Base-by-base conservation (phyloP, 2,888 invertebrate genomes). In the Microlaimidae sp. region DNA sequence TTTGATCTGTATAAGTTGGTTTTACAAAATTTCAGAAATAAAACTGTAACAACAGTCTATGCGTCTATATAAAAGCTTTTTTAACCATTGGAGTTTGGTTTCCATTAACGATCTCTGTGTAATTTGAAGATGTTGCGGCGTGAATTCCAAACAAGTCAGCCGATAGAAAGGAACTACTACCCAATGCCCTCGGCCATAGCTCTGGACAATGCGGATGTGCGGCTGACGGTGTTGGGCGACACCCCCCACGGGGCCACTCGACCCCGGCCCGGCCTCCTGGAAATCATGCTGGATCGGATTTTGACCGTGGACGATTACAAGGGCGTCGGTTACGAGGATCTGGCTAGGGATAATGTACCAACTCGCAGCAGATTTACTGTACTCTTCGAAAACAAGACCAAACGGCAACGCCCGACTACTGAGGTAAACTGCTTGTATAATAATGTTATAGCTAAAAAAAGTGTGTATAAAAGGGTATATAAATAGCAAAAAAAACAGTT, bases 251-350 rank as follows among this genome's bases (percentile, higher is more conserved):
- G 52, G 21, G 52, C 13, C 2, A 49, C 46, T 25, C 7, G 19
- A 17, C 26, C 21, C 3, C 23, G 23, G 3, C 17, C 10, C 3
- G 55, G 55, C n/a, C 21, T 19, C 7, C 3, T 54, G 27, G 55
- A 54, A 27, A 19, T 54, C 17, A 54, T 54, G 52, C n/a, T 54
- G 28, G 55, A 54, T 23, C 54, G 55, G 17, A 45, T 32, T 13
- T 21, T 46, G 45, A 21, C n/a, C 38, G 2, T 3, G 7, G 54
- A 54, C 40, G 55, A 54, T 25, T 13, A 24, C 19, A 52, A 54
- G 28, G 55, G 55, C 21, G 7, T 43, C 7, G 43, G 43, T 24
- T 43, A n/a, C 7, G 43, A 43, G 21, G n/a, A 24, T 21, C 23
- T 43, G 7, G 5, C n/a, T 7, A 43, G 43, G 43, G 43, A 43